Conservation (phyloP, 2,113 vertebrate genomes). For the Lycocorax pyrrhopterus region DNA sequence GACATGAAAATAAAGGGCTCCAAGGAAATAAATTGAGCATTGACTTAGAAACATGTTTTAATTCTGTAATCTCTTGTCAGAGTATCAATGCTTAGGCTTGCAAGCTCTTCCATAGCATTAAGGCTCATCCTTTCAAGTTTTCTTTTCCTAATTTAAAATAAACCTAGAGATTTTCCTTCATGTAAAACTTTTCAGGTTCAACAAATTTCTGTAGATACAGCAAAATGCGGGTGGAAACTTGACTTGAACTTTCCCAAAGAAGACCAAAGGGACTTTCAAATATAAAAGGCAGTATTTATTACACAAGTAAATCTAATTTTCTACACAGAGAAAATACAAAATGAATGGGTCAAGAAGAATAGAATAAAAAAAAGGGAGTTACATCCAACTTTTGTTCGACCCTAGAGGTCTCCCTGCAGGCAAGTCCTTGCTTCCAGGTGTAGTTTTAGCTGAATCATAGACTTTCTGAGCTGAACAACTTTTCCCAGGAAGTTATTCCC, state of each 20-base stretch:
- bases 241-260: background rate
- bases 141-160: background rate
- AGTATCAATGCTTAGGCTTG: background rate
- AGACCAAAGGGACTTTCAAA: background rate
- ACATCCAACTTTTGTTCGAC: background rate
- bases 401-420: background rate
- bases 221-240: background rate
- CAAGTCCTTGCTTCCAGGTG: background rate
- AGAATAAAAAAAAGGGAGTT: background rate
- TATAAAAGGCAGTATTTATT: background rate
- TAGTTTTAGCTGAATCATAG: background rate
- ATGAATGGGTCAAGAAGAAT: background rate
- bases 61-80: background rate
- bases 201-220: background rate
- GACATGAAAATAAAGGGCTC: background rate
- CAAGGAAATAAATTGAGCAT: background rate
- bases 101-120: background rate
- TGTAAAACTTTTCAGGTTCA: background rate
- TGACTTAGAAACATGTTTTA: background rate
- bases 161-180: background rate
- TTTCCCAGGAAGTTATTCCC: background rate
- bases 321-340: background rate
- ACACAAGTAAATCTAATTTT: background rate
- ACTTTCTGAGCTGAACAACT: background rate
- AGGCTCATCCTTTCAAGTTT: background rate